Percentiles rank a stretch among this genome's conserved stretches.
These are phyloP conservation scores for Periparus ater DNA, from an alignment of 2,797 vertebrate species.

Conservation along the genomic window DNA sequence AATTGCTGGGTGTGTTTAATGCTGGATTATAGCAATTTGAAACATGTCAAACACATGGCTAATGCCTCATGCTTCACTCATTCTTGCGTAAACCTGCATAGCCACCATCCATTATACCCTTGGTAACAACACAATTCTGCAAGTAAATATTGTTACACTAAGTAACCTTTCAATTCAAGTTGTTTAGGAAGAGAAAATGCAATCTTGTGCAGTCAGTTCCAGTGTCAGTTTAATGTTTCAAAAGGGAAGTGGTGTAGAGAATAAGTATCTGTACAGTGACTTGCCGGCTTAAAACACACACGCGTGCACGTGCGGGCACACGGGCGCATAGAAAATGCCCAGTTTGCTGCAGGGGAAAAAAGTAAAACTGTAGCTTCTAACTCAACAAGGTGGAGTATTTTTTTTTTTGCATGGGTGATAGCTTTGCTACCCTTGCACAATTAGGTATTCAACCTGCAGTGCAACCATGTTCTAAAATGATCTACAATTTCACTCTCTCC, in stretches of 20 bases:
- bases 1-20: conserved; percentile 90
- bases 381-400: background rate
- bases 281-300: conserved; percentile 34
- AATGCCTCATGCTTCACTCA: conserved; percentile 89
- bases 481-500: background rate
- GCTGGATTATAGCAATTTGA: conserved; percentile 92
- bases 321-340: background rate
- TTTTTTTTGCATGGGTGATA: background rate
- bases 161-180: conserved; percentile 88
- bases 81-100: conserved; percentile 88
- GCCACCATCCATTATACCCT: conserved; percentile 87
- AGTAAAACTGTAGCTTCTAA: conserved; percentile 21
- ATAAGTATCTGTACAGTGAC: conserved; percentile 81
- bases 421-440: background rate
- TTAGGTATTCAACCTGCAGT: background rate
- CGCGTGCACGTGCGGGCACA: background rate
- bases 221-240: conserved; percentile 88
- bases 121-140: conserved; percentile 88
- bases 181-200: conserved; percentile 88
- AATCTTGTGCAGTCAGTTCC: conserved; percentile 87
- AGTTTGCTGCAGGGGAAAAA: background rate
- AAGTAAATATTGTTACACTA: conserved; percentile 90
- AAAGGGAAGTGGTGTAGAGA: conserved; percentile 86
- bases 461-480: background rate
- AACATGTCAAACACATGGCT: conserved; percentile 91